Evolutionary conservation across 37 sponge, comb jelly and placozoan genomes (phyloP).

Genomic region (Corticium candelabrum): DNA sequence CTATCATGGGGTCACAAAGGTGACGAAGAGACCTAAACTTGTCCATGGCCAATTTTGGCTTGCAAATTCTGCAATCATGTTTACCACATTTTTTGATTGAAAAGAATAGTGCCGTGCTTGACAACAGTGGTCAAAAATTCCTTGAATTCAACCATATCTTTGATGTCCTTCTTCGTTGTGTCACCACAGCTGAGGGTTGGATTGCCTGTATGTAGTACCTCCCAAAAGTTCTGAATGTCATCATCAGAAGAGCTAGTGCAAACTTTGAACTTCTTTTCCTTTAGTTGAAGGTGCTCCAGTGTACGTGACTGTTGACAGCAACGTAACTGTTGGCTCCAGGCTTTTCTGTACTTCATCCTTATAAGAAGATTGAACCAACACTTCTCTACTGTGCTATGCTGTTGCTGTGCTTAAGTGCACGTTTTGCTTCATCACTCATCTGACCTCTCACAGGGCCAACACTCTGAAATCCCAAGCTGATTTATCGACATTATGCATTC

Average conservation of each 20-base stretch:
- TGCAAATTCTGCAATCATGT: too few relatives aligned
- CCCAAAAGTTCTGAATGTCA: background rate
- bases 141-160: background rate
- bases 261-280: background rate
- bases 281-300: background rate
- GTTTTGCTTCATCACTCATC: background rate
- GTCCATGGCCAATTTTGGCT: too few relatives aligned
- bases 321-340: too few relatives aligned
- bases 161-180: background rate
- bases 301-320: too few relatives aligned
- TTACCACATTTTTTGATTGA: background rate
- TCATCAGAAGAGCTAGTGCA: background rate
- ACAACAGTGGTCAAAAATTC: background rate
- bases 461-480: conserved; percentile 17
- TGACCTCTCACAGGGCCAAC: conserved; percentile 23
- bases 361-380: too few relatives aligned
- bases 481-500: background rate
- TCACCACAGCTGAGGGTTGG: background rate
- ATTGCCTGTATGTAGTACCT: background rate
- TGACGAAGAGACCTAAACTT: too few relatives aligned
- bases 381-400: background rate
- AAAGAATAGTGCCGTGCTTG: background rate
- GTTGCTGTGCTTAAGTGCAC: background rate
- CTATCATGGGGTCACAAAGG: too few relatives aligned
- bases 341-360: too few relatives aligned